Evolutionary conservation across 2,888 invertebrate species (phyloP).

Genomic region (Melitaea athalia): DNA sequence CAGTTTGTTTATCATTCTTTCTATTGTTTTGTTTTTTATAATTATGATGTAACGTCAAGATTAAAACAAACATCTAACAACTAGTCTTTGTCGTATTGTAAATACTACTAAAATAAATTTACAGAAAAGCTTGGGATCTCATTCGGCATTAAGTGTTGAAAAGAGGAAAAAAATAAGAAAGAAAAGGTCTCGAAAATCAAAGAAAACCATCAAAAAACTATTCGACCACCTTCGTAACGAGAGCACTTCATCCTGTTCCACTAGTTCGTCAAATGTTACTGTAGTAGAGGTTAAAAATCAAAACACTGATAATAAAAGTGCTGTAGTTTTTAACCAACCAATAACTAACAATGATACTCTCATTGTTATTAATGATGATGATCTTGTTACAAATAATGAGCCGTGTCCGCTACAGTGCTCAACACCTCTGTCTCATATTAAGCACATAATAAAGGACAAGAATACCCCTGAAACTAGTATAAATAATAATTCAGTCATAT

Average conservation of each 20-base stretch:
- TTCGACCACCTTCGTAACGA: conserved; percentile 48
- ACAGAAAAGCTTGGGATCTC: conserved; percentile 20
- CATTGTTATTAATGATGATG: conserved; percentile 52
- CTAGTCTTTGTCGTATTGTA: neutral
- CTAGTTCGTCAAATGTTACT: conserved; percentile 35
- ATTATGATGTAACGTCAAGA: too few relatives aligned
- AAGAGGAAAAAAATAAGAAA: conserved; percentile 46
- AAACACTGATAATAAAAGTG: conserved; percentile 18
- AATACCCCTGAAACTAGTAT: neutral
- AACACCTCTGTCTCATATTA: conserved; percentile 51
- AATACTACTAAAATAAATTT: conserved; percentile 4
- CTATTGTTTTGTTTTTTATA: too few relatives aligned
- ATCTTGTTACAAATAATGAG: conserved; percentile 37
- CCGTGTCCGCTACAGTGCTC: conserved; percentile 53
- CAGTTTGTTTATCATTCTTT: too few relatives aligned
- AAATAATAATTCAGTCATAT: conserved; percentile 39
- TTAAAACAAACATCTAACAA: neutral
- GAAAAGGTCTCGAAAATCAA: conserved; percentile 41
- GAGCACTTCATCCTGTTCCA: conserved; percentile 31
- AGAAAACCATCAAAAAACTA: conserved; percentile 47
- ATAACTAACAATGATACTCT: conserved; percentile 36
- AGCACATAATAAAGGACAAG: conserved; percentile 18
- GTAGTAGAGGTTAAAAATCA: conserved; percentile 46
- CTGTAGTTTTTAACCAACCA: conserved; percentile 25
- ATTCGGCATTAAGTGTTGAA: conserved; percentile 24